These are phyloP conservation scores for Neoscelio sp. DNA, from an alignment of 2,888 invertebrate genomes.

Conservation along the genomic window DNA sequence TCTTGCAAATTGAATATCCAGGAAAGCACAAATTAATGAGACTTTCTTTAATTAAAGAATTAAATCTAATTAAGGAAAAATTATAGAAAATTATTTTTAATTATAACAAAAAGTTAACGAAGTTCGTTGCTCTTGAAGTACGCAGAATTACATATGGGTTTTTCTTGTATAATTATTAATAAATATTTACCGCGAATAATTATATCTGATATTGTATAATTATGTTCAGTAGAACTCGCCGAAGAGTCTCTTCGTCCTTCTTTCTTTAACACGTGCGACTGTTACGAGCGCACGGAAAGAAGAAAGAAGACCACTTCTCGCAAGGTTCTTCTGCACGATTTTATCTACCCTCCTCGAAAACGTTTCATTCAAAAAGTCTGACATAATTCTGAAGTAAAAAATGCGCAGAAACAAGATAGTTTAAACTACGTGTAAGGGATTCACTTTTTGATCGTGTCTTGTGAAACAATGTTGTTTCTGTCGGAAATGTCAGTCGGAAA, in stretches of 20 bases:
- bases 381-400: constrained; percentile 24
- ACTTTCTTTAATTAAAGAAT: too few species aligned
- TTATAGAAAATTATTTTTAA: too few species aligned
- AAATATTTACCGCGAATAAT: constrained; percentile 20
- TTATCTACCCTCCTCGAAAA: constrained; percentile 43
- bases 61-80: too few species aligned
- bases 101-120: too few species aligned
- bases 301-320: constrained; percentile 15
- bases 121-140: too few species aligned
- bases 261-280: constrained; percentile 8
- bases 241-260: constrained; percentile 10
- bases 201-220: constrained; percentile 22
- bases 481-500: too few species aligned
- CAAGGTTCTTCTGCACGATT: constrained; percentile 36
- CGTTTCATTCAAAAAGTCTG: constrained; percentile 35
- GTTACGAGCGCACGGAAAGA: constrained; percentile 8
- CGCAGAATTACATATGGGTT: not conserved
- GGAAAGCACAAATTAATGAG: too few species aligned
- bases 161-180: not conserved
- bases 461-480: too few species aligned
- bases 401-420: constrained; percentile 19
- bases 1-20: too few species aligned
- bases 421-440: too few species aligned
- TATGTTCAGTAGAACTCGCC: constrained; percentile 1
- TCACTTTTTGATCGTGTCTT: too few species aligned